Evolutionary conservation across 2,113 vertebrate genomes (phyloP).

Genomic region (Proterorhinus semilunaris): DNA sequence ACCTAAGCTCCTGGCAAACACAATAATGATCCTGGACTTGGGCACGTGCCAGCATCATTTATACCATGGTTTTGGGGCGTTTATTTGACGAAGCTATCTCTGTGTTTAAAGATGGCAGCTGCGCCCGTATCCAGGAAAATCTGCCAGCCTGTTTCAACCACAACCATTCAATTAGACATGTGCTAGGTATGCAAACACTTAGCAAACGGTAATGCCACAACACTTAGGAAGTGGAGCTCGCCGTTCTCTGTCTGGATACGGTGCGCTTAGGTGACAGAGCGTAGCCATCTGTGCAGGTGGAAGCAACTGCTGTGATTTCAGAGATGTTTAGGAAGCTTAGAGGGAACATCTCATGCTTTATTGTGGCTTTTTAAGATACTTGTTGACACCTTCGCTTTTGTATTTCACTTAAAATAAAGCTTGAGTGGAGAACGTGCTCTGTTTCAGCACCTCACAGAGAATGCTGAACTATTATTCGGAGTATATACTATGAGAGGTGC

Average conservation of each 20-base stretch:
- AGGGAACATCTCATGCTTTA: not conserved
- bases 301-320: slow-evolving; percentile 4
- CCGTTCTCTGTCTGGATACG: slow-evolving; percentile 46
- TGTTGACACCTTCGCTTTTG: too few relatives aligned
- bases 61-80: slow-evolving; percentile 39
- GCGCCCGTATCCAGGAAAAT: slow-evolving; percentile 50
- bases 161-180: slow-evolving; percentile 55
- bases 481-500: too few relatives aligned
- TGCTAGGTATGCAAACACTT: slow-evolving; percentile 56
- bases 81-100: slow-evolving; percentile 12
- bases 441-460: too few relatives aligned
- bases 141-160: slow-evolving; percentile 42
- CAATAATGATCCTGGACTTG: slow-evolving; percentile 47
- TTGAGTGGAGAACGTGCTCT: too few relatives aligned
- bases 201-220: slow-evolving; percentile 53
- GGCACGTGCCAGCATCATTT: slow-evolving; percentile 27
- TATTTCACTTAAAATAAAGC: too few relatives aligned
- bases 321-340: slow-evolving; percentile 4
- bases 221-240: slow-evolving; percentile 23
- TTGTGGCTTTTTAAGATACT: too few relatives aligned
- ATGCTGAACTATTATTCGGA: too few relatives aligned
- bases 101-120: slow-evolving; percentile 56
- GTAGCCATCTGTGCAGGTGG: slow-evolving; percentile 27
- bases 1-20: slow-evolving; percentile 53
- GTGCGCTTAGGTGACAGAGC: slow-evolving; percentile 33